These are phyloP conservation scores for Hemaris fuciformis DNA, from an alignment of 2,888 invertebrate species.

Conservation along the genomic window DNA sequence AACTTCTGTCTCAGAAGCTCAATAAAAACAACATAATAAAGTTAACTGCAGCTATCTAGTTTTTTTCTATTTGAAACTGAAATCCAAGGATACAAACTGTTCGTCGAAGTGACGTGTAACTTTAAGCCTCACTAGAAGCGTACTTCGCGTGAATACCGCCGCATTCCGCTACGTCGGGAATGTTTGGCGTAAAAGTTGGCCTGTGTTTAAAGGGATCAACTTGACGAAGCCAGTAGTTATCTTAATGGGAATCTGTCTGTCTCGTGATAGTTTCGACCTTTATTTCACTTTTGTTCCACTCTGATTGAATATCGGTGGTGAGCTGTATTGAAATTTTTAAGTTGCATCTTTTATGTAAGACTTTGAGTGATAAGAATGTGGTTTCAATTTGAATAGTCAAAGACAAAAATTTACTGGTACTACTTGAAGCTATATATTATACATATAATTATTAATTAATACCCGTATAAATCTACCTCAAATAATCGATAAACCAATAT, in stretches of 20 bases:
- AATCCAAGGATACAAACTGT: background rate
- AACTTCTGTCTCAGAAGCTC: background rate
- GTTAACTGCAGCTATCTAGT: background rate
- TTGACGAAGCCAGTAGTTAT: background rate
- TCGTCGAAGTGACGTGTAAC: background rate
- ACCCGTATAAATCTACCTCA: no score
- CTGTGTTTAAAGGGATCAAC: background rate
- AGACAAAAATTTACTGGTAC: no score
- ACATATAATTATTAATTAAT: no score
- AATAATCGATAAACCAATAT: no score
- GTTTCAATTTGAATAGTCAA: no score
- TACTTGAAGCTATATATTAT: no score
- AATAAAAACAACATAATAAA: background rate
- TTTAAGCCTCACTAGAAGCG: background rate
- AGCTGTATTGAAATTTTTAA: background rate
- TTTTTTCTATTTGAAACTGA: background rate
- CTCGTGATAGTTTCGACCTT: background rate
- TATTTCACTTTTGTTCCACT: background rate
- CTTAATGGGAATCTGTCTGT: background rate
- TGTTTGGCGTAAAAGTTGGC: conserved; percentile 2
- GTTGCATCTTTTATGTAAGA: background rate
- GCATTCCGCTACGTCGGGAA: background rate
- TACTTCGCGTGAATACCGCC: background rate
- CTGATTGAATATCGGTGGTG: background rate
- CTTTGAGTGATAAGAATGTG: no score